A percentile compares a stretch with the other conserved stretches of the same genome.
phyloP scores from a whole-genome alignment of 2,113 vertebrate species.

The Ivindomyrus marchei region DNA sequence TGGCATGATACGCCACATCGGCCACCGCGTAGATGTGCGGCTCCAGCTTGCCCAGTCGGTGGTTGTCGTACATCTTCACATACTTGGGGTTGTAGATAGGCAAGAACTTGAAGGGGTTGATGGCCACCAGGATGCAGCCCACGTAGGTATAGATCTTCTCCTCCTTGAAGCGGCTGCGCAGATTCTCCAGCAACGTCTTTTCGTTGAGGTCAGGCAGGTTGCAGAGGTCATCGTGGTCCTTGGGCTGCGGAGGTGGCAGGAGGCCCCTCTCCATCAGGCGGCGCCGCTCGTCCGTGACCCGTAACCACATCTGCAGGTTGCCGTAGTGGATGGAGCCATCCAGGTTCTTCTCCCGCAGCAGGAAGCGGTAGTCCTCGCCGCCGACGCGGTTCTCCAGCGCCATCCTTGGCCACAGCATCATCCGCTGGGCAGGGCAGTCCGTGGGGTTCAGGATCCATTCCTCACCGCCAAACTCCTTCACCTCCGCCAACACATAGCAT shows the following conservation, averaged over 20 bases:
- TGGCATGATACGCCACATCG: slow-evolving; percentile 88
- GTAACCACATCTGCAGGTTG: slow-evolving; percentile 90
- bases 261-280: slow-evolving; percentile 83
- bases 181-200: slow-evolving; percentile 82
- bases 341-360: slow-evolving; percentile 89
- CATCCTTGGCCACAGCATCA: slow-evolving; percentile 91
- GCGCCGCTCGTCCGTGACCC: slow-evolving; percentile 81
- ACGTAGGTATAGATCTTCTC: slow-evolving; percentile 96
- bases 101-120: slow-evolving; percentile 94
- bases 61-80: slow-evolving; percentile 95
- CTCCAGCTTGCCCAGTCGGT: slow-evolving; percentile 85
- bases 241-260: slow-evolving; percentile 77
- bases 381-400: slow-evolving; percentile 85
- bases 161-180: slow-evolving; percentile 84
- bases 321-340: slow-evolving; percentile 92
- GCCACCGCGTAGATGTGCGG: slow-evolving; percentile 92
- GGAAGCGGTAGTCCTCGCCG: slow-evolving; percentile 89
- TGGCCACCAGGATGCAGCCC: slow-evolving; percentile 87
- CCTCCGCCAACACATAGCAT: slow-evolving; percentile 87
- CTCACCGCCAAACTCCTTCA: slow-evolving; percentile 94
- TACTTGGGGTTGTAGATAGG: slow-evolving; percentile 97
- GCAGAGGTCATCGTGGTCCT: slow-evolving; percentile 83
- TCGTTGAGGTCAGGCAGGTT: slow-evolving; percentile 82
- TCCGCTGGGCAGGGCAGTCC: slow-evolving; percentile 88
- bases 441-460: slow-evolving; percentile 96